A percentile compares a stretch with the other conserved stretches of the same genome.
Evolutionary conservation across 2,113 vertebrate genomes (phyloP).

Genomic region (Marmota flaviventris): DNA sequence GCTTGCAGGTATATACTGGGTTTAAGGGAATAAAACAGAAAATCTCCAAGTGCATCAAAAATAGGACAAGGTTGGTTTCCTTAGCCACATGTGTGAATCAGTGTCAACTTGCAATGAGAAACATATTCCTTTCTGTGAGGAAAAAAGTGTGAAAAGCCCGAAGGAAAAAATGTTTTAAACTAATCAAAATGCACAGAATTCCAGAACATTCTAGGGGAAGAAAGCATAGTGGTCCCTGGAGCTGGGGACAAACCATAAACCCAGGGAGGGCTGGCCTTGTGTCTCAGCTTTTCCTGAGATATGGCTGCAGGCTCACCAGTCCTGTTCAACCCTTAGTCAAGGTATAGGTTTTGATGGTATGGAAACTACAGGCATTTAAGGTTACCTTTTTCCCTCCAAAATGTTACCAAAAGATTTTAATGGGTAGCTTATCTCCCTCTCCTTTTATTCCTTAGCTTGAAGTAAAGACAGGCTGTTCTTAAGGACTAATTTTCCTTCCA

Average conservation of each 20-base stretch:
- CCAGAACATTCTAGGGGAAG: background rate
- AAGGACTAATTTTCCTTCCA: background rate
- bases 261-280: accelerated
- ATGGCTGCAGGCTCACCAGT: background rate
- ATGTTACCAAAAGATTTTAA: background rate
- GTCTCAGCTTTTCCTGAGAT: background rate
- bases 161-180: background rate
- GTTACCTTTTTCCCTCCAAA: background rate
- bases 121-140: background rate
- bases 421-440: background rate
- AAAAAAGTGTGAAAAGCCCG: background rate
- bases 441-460: background rate
- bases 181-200: background rate
- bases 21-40: background rate
- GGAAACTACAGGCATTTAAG: background rate
- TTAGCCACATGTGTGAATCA: background rate
- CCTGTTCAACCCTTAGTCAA: background rate
- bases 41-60: background rate
- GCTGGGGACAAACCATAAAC: background rate
- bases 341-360: background rate
- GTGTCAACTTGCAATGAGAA: background rate
- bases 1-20: background rate
- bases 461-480: background rate
- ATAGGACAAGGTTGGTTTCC: background rate
- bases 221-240: background rate